These are phyloP conservation scores for Nephrotoma appendiculata DNA, from an alignment of 2,888 invertebrate species.

Conservation along the genomic window DNA sequence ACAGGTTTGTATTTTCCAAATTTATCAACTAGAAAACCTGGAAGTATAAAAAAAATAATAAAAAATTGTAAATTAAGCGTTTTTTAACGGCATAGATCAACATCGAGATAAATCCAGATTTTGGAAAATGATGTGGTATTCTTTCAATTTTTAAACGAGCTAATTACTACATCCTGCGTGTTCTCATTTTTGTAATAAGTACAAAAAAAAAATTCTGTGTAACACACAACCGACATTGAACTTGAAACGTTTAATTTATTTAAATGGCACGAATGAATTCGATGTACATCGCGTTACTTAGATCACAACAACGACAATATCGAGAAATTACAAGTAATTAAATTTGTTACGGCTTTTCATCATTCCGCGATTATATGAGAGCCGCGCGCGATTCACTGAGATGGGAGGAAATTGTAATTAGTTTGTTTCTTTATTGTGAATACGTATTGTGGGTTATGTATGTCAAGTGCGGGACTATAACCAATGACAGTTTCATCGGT, in stretches of 20 bases:
- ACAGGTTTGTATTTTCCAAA: conserved; percentile 75
- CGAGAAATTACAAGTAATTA: not conserved
- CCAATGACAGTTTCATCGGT: no score
- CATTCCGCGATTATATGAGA: not conserved
- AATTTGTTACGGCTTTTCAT: not conserved
- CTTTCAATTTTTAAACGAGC: not conserved
- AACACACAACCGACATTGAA: not conserved
- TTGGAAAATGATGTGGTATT: not conserved
- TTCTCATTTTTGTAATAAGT: not conserved
- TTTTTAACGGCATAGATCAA: not conserved
- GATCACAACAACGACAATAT: not conserved
- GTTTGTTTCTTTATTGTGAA: not conserved
- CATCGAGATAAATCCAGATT: not conserved
- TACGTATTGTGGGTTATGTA: not conserved
- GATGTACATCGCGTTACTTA: not conserved
- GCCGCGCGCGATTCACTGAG: not conserved
- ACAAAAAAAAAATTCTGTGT: not conserved
- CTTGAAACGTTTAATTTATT: not conserved
- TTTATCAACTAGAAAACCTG: conserved; percentile 73
- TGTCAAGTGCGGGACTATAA: not conserved
- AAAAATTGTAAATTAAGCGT: not conserved
- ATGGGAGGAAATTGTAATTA: not conserved
- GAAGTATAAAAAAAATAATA: not conserved
- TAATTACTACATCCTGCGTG: not conserved
- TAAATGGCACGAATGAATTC: not conserved